These are phyloP conservation scores for Enteromius fasciolatus DNA, from an alignment of 2,797 vertebrate species.

Conservation along the genomic window DNA sequence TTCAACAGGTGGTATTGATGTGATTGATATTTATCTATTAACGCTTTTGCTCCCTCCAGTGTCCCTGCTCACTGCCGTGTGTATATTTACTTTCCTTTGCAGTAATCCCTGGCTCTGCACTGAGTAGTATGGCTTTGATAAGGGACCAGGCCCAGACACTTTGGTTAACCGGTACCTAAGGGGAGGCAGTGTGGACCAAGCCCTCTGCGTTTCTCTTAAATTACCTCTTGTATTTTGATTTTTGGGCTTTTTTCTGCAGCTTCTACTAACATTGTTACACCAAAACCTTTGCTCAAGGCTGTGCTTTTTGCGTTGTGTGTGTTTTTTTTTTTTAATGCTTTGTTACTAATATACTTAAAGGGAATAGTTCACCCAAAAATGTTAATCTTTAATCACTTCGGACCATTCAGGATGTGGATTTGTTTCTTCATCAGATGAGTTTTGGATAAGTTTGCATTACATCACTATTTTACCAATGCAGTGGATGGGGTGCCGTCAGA, in stretches of 20 bases:
- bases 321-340: neutral
- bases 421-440: neutral
- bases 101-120: conserved; percentile 99
- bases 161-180: conserved; percentile 73
- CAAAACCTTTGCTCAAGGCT: conserved; percentile 53
- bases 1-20: conserved; percentile 42
- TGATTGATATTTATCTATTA: conserved; percentile 36
- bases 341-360: conserved; percentile 63
- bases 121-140: conserved; percentile 90
- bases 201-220: conserved; percentile 67
- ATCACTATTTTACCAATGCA: neutral
- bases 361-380: neutral
- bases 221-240: conserved; percentile 64
- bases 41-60: conserved; percentile 52
- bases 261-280: conserved; percentile 60
- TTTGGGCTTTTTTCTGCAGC: conserved; percentile 52
- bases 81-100: conserved; percentile 92
- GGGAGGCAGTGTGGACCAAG: conserved; percentile 71
- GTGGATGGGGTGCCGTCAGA: neutral
- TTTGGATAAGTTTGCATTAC: neutral
- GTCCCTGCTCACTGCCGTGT: conserved; percentile 77
- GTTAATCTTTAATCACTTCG: neutral
- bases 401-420: neutral
- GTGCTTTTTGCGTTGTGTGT: conserved; percentile 47
- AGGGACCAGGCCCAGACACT: conserved; percentile 82